Conservation (phyloP, 2,113 vertebrate species). For the Caranx melampygus region DNA sequence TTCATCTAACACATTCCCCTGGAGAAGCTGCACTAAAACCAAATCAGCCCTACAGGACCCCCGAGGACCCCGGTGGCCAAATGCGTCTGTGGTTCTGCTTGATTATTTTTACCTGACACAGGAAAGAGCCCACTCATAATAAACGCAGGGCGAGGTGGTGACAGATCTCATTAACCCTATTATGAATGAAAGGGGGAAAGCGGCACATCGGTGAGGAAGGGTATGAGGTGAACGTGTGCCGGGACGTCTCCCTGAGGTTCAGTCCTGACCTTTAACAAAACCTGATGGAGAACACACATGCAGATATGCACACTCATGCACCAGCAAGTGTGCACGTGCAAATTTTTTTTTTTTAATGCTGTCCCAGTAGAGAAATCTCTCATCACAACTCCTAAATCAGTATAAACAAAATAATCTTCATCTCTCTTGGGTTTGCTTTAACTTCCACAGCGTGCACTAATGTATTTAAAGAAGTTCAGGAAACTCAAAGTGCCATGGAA, state of each 20-base stretch:
- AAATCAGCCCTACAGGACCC: conserved; percentile 59
- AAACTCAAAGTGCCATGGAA: conserved; percentile 9
- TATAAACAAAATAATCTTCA: background rate
- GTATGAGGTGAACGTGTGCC: conserved; percentile 68
- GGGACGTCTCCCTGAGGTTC: conserved; percentile 61
- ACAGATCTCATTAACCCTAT: conserved; percentile 78
- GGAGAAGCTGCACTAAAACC: conserved; percentile 71
- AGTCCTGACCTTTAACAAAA: conserved; percentile 60
- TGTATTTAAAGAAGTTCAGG: conserved; percentile 2
- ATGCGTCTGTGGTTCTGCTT: conserved; percentile 53
- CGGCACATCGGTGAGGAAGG: conserved; percentile 22
- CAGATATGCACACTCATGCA: background rate
- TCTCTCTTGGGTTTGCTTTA: background rate
- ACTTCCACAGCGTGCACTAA: background rate
- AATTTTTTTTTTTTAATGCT: background rate
- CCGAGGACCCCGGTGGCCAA: conserved; percentile 54
- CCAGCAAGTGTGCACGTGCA: background rate
- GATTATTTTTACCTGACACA: conserved; percentile 83
- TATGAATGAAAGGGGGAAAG: conserved; percentile 66
- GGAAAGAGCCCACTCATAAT: conserved; percentile 81
- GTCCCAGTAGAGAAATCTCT: background rate
- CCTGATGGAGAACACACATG: conserved; percentile 47
- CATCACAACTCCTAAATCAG: conserved; percentile 3
- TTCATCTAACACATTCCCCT: conserved; percentile 31
- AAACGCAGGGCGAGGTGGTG: conserved; percentile 77